Evolutionary conservation across 2,888 invertebrate genomes (phyloP).

Genomic region (Athalia rosae): DNA sequence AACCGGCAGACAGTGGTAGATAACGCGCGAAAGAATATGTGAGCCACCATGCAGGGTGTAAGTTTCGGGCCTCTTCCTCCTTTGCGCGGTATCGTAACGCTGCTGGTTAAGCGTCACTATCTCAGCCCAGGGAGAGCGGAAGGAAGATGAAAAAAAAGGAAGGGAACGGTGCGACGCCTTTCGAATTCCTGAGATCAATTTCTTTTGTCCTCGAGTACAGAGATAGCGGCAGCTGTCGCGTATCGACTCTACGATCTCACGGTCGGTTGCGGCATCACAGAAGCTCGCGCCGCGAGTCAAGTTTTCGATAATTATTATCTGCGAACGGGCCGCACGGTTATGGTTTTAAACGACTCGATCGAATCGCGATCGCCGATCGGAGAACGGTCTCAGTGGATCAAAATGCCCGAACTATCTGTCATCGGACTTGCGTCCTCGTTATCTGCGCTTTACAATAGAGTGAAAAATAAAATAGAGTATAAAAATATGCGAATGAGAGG

Average conservation of each 20-base stretch:
- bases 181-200: slow-evolving; percentile 11
- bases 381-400: too few relatives aligned
- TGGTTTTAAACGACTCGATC: too few relatives aligned
- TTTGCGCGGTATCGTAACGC: background rate
- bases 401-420: too few relatives aligned
- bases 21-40: slow-evolving; percentile 46
- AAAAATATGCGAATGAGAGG: background rate
- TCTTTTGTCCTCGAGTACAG: slow-evolving; percentile 5
- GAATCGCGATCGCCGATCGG: too few relatives aligned
- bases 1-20: slow-evolving; percentile 54
- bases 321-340: too few relatives aligned
- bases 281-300: too few relatives aligned
- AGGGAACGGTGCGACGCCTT: background rate
- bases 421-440: background rate
- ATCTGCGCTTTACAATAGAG: background rate
- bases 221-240: background rate
- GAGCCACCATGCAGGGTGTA: background rate
- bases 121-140: background rate
- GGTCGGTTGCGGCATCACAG: background rate
- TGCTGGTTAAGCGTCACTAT: background rate
- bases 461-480: background rate
- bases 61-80: slow-evolving; percentile 7
- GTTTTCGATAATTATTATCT: too few relatives aligned
- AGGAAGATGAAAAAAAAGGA: slow-evolving; percentile 5
- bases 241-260: too few relatives aligned